Conservation (phyloP, 2,888 invertebrate genomes). For the Parnassius apollo region DNA sequence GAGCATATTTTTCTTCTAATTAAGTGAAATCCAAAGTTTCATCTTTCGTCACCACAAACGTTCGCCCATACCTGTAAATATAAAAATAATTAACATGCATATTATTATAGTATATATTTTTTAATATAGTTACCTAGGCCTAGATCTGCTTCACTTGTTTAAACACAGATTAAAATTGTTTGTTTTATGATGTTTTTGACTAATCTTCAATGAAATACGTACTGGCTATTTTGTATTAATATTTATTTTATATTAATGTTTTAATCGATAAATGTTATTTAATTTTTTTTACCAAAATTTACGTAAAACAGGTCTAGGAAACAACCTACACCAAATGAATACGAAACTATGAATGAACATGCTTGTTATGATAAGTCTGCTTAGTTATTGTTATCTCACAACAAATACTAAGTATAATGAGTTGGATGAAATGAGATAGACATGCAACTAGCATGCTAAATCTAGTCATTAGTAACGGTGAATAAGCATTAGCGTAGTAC, state of each 20-base stretch:
- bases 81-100: conserved; percentile 1
- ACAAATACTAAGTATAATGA: conserved; percentile 70
- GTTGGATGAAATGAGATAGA: conserved; percentile 32
- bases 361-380: conserved; percentile 37
- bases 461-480: conserved; percentile 50
- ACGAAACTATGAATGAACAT: conserved; percentile 35
- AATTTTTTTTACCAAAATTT: too few relatives aligned
- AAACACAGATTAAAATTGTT: background rate
- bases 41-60: conserved; percentile 36
- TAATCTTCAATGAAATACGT: background rate
- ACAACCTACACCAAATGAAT: conserved; percentile 26
- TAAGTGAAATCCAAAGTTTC: conserved; percentile 19
- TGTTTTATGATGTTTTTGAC: background rate
- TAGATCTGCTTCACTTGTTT: background rate
- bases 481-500: conserved; percentile 57
- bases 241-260: background rate
- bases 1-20: conserved; percentile 12
- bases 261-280: too few relatives aligned
- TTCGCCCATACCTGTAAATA: conserved; percentile 40
- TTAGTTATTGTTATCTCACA: conserved; percentile 72
- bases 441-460: conserved; percentile 57
- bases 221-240: background rate
- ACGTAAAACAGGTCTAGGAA: conserved; percentile 2
- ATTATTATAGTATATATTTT: background rate
- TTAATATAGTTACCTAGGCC: background rate